phyloP scores from a whole-genome alignment of 2,888 invertebrate genomes.

The Buathra laborator region DNA sequence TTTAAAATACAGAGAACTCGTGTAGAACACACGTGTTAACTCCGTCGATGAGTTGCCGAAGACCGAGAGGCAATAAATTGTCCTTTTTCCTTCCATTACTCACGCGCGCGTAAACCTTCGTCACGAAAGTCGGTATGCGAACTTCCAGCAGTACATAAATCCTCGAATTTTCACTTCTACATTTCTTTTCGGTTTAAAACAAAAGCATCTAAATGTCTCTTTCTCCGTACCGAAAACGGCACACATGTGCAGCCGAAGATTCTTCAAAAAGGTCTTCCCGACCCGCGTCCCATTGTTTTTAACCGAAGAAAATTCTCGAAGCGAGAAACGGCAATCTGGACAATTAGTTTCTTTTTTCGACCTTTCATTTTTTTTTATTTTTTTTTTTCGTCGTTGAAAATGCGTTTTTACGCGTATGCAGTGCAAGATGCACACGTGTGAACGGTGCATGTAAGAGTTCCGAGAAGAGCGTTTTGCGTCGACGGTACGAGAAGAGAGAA shows the following conservation, averaged over 20 bases:
- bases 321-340: background rate
- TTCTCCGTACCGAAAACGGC: background rate
- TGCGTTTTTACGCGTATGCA: background rate
- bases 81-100: slow-evolving; percentile 52
- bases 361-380: too few species aligned
- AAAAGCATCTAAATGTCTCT: slow-evolving; percentile 50
- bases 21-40: slow-evolving; percentile 57
- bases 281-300: background rate
- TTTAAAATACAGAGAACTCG: background rate
- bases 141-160: slow-evolving; percentile 52
- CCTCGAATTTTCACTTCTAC: slow-evolving; percentile 40
- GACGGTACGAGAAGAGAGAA: slow-evolving; percentile 5
- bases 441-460: slow-evolving; percentile 15
- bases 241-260: slow-evolving; percentile 11
- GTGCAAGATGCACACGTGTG: background rate
- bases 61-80: slow-evolving; percentile 59
- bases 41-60: slow-evolving; percentile 11
- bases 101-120: slow-evolving; percentile 27
- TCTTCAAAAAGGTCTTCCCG: background rate
- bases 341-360: background rate
- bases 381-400: background rate
- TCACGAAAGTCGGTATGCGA: slow-evolving; percentile 27
- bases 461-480: slow-evolving; percentile 38
- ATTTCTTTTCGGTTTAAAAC: slow-evolving; percentile 47
- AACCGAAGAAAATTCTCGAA: background rate